Evolutionary conservation across 2,888 invertebrate genomes (phyloP).

Genomic region (Lamellibrachia columna): DNA sequence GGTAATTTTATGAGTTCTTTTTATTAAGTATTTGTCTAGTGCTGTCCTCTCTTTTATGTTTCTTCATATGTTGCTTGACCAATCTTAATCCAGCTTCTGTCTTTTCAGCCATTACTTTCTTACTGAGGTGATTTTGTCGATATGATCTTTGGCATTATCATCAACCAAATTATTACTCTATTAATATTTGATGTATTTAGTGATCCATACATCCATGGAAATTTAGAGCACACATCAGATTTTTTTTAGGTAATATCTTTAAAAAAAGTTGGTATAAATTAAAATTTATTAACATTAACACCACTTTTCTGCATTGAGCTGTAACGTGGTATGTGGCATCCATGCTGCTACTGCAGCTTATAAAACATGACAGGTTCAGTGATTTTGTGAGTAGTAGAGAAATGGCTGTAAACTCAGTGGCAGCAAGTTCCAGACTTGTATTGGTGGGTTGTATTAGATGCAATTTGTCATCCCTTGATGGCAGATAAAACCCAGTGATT

Average conservation of each 20-base stretch:
- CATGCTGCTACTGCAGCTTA: too few species aligned
- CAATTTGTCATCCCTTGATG: not conserved
- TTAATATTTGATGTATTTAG: not conserved
- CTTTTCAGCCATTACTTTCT: slow-evolving; percentile 2
- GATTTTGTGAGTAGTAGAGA: not conserved
- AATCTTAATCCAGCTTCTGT: not conserved
- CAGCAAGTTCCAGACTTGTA: not conserved
- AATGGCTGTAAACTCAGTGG: slow-evolving; percentile 5
- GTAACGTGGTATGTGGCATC: too few species aligned
- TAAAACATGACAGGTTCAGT: too few species aligned
- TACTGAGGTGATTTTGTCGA: not conserved
- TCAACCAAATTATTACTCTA: not conserved
- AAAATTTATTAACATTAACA: not conserved
- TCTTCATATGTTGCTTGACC: not conserved
- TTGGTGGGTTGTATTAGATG: not conserved
- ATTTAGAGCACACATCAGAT: not conserved
- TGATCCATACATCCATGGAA: not conserved
- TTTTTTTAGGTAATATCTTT: not conserved
- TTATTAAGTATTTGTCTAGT: too few species aligned
- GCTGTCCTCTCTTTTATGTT: not conserved
- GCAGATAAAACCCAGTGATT: too few species aligned
- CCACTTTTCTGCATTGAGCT: not conserved
- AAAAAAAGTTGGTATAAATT: not conserved
- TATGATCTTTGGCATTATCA: not conserved
- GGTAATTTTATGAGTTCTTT: too few species aligned